phyloP scores from a whole-genome alignment of 35 echinoderm and acorn worm species.

The Nesometra sesokonis region DNA sequence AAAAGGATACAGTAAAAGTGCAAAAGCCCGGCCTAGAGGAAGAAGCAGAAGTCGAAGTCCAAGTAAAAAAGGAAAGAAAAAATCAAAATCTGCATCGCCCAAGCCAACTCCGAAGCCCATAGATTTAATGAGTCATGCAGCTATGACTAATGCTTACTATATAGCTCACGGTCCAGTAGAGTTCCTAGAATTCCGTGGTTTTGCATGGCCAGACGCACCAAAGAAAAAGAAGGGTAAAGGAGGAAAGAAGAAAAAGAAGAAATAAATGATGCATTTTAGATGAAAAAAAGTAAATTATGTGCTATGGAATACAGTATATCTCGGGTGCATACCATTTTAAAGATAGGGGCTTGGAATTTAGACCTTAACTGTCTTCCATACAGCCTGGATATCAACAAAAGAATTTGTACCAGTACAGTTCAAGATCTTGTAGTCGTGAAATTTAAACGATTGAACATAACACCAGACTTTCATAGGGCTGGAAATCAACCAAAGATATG shows the following conservation, averaged over 20 bases:
- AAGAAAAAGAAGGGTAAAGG: slow-evolving; percentile 79
- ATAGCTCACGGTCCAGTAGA: slow-evolving; percentile 87
- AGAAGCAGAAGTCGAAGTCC: slow-evolving; percentile 80
- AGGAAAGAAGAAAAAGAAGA: slow-evolving; percentile 61
- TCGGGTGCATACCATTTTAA: too few relatives aligned
- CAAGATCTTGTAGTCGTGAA: too few relatives aligned
- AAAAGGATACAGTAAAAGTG: slow-evolving; percentile 68
- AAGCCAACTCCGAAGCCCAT: slow-evolving; percentile 62
- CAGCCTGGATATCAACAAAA: too few relatives aligned
- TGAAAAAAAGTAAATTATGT: too few relatives aligned
- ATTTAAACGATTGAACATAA: too few relatives aligned
- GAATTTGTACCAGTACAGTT: too few relatives aligned
- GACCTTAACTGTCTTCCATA: too few relatives aligned
- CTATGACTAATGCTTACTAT: slow-evolving; percentile 98
- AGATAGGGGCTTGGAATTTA: too few relatives aligned
- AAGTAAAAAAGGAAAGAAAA: slow-evolving; percentile 56
- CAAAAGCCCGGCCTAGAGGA: slow-evolving; percentile 69
- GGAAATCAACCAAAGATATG: too few relatives aligned
- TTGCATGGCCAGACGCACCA: slow-evolving; percentile 80
- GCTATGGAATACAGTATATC: too few relatives aligned
- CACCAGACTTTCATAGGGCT: too few relatives aligned
- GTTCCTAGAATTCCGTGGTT: slow-evolving; percentile 84
- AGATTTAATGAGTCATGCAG: slow-evolving; percentile 90
- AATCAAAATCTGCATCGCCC: slow-evolving; percentile 62
- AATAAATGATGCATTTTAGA: slow-evolving; percentile 14